Conservation (phyloP, 2,797 vertebrate genomes). For the Rhinatrema bivittatum region DNA sequence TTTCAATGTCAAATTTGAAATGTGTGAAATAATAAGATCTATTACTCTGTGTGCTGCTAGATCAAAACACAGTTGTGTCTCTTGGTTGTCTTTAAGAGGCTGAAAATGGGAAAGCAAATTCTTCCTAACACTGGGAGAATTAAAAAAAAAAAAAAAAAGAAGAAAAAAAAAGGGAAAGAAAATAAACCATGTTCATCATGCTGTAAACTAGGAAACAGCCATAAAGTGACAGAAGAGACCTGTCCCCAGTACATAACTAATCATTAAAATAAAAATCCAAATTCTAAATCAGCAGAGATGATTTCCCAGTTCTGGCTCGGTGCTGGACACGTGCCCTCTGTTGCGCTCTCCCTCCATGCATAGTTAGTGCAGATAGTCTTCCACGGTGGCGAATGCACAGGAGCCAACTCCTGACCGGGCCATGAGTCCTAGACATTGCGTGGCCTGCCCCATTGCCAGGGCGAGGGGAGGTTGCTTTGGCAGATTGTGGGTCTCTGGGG, state of each 20-base stretch:
- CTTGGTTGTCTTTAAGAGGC: slow-evolving; percentile 62
- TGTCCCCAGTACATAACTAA: slow-evolving; percentile 73
- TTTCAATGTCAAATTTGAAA: slow-evolving; percentile 45
- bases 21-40: slow-evolving; percentile 53
- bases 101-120: slow-evolving; percentile 60
- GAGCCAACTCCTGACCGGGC: slow-evolving; percentile 90
- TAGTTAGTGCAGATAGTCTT: slow-evolving; percentile 96
- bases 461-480: slow-evolving; percentile 97
- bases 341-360: slow-evolving; percentile 43
- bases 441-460: slow-evolving; percentile 89
- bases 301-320: too few relatives aligned
- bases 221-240: slow-evolving; percentile 70
- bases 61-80: too few relatives aligned
- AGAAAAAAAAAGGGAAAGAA: too few relatives aligned
- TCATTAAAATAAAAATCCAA: slow-evolving; percentile 45
- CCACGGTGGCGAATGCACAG: slow-evolving; percentile 94
- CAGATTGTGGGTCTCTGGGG: slow-evolving; percentile 94
- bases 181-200: slow-evolving; percentile 83
- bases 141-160: too few relatives aligned
- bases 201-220: slow-evolving; percentile 88
- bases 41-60: too few relatives aligned
- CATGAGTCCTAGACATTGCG: slow-evolving; percentile 95
- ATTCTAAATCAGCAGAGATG: slow-evolving; percentile 64
- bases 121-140: slow-evolving; percentile 71
- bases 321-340: too few relatives aligned